phyloP scores from a whole-genome alignment of 2,797 vertebrate genomes.

The Cyprinodon diabolis region DNA sequence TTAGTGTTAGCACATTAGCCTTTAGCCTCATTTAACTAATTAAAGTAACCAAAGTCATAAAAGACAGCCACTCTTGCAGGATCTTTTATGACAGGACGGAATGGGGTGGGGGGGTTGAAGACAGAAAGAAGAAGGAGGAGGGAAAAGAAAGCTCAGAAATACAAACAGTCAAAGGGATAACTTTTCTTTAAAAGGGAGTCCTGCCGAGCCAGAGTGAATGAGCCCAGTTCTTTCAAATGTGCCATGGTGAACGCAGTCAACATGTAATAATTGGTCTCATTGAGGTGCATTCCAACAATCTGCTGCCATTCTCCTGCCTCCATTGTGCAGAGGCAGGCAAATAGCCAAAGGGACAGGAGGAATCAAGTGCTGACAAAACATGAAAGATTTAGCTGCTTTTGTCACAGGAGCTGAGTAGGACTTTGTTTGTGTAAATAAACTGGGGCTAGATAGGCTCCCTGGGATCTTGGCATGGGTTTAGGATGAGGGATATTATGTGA shows the following conservation, averaged over 20 bases:
- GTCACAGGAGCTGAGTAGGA: conserved; percentile 98
- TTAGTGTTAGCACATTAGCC: conserved; percentile 77
- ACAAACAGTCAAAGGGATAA: conserved; percentile 99
- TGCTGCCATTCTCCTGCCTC: conserved; percentile 98
- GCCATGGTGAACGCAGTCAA: conserved; percentile 99
- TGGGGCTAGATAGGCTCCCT: conserved; percentile 85
- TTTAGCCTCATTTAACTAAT: conserved; percentile 95
- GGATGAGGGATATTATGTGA: conserved; percentile 39
- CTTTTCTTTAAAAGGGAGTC: conserved; percentile 98
- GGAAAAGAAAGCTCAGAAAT: conserved; percentile 96
- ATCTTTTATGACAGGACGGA: conserved; percentile 90
- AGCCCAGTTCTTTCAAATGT: conserved; percentile 99
- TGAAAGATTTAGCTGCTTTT: conserved; percentile 99
- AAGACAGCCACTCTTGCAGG: conserved; percentile 91
- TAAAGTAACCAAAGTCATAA: conserved; percentile 97
- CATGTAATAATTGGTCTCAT: conserved; percentile 99
- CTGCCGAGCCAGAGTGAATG: conserved; percentile 99
- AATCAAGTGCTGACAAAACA: conserved; percentile 99
- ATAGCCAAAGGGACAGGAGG: conserved; percentile 99
- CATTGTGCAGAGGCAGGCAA: conserved; percentile 98
- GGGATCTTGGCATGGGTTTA: conserved; percentile 69
- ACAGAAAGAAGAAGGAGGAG: conserved; percentile 46
- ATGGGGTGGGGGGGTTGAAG: conserved; percentile 37
- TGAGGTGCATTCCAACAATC: conserved; percentile 99
- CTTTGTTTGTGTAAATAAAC: conserved; percentile 99